phyloP scores from a whole-genome alignment of 1,140 invertebrate species.

The Parapsyche elsis region DNA sequence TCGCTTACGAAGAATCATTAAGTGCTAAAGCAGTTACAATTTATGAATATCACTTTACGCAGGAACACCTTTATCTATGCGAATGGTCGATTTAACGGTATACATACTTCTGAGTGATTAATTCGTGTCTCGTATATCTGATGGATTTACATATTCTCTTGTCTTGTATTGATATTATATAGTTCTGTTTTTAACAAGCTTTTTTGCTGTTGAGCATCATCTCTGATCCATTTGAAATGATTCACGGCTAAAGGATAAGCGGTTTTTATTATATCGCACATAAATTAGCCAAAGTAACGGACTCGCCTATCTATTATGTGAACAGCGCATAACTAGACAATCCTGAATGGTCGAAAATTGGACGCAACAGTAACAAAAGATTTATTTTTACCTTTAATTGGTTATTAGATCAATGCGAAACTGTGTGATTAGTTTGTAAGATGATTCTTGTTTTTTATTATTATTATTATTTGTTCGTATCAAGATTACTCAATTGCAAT shows the following conservation, averaged over 20 bases:
- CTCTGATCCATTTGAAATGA: conserved; percentile 10
- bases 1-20: too few relatives aligned
- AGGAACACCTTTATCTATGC: neutral
- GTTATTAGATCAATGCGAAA: too few relatives aligned
- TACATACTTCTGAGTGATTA: neutral
- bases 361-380: neutral
- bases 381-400: conserved; percentile 3
- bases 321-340: conserved; percentile 1
- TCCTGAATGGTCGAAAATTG: conserved; percentile 21
- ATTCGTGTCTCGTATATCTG: neutral
- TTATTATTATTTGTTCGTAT: too few relatives aligned
- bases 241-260: neutral
- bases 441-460: too few relatives aligned
- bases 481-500: conserved; percentile 9
- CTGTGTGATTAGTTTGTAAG: too few relatives aligned
- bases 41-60: too few relatives aligned
- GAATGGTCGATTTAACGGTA: conserved; percentile 10
- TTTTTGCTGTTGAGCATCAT: neutral
- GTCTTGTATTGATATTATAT: neutral
- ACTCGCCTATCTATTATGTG: neutral
- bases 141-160: conserved; percentile 7
- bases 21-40: too few relatives aligned
- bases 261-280: neutral
- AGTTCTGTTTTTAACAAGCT: too few relatives aligned
- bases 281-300: conserved; percentile 14